Evolutionary conservation across 35 echinoderm and acorn worm genomes (phyloP).

Genomic region (Heliocidaris tuberculata): DNA sequence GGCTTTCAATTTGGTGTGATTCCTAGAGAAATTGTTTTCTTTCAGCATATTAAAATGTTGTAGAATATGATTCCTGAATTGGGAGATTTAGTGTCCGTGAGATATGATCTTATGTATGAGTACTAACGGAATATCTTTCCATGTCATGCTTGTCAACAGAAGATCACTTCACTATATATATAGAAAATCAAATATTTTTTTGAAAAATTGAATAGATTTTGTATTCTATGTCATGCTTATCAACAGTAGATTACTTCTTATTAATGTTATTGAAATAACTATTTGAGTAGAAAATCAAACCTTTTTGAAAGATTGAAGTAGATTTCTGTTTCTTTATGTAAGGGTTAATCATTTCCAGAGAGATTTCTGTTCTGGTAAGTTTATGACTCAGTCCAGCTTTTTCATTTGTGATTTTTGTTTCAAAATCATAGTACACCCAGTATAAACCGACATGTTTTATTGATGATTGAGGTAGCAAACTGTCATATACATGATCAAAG

Average conservation of each 20-base stretch:
- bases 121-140: not conserved
- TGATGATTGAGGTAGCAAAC: not conserved
- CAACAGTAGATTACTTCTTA: not conserved
- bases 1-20: not conserved
- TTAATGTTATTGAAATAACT: not conserved
- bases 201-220: too few relatives aligned
- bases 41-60: too few relatives aligned
- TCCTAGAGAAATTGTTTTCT: not conserved
- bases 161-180: not conserved
- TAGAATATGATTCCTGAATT: too few relatives aligned
- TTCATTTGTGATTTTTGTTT: not conserved
- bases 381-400: not conserved
- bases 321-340: not conserved
- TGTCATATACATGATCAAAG: too few relatives aligned
- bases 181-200: too few relatives aligned
- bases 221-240: not conserved
- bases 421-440: not conserved
- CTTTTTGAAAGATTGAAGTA: not conserved
- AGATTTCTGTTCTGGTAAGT: not conserved
- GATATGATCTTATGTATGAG: not conserved
- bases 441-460: not conserved
- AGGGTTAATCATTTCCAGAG: not conserved
- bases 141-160: not conserved
- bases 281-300: not conserved
- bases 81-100: not conserved